Evolutionary conservation across 2,113 vertebrate species (phyloP).

Genomic region (Calidris pygmaea): DNA sequence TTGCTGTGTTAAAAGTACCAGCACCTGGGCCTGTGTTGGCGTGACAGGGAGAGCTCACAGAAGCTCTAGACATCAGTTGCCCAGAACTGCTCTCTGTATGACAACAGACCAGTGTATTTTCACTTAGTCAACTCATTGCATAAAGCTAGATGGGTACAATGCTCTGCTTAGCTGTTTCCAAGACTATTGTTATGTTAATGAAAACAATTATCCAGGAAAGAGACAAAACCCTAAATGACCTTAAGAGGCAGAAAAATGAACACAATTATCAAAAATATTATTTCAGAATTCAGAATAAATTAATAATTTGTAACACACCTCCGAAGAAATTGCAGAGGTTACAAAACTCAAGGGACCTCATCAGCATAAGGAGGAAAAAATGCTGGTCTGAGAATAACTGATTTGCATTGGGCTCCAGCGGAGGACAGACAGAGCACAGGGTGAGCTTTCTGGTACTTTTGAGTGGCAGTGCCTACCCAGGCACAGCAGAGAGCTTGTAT

Average conservation of each 20-base stretch:
- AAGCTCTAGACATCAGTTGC: neutral
- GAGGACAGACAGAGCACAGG: neutral
- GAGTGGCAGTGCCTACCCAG: neutral
- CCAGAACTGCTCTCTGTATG: neutral
- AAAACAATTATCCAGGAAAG: neutral
- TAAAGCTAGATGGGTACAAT: neutral
- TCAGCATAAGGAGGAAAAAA: neutral
- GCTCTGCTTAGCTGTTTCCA: conserved; percentile 14
- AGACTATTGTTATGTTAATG: conserved; percentile 18
- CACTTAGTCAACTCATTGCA: neutral
- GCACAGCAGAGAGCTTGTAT: neutral
- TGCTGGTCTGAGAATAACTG: neutral
- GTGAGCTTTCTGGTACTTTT: neutral
- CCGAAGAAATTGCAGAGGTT: neutral
- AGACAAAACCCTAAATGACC: neutral
- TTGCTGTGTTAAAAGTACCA: neutral
- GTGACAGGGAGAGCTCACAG: neutral
- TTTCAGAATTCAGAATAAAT: neutral
- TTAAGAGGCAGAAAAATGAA: neutral
- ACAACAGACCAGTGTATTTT: neutral
- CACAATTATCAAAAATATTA: neutral
- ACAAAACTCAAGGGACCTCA: neutral
- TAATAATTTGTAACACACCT: neutral
- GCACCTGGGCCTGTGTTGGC: neutral
- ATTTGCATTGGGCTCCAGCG: neutral